Conservation (phyloP, 2,797 vertebrate species). For the Silurus lanzhouensis region DNA sequence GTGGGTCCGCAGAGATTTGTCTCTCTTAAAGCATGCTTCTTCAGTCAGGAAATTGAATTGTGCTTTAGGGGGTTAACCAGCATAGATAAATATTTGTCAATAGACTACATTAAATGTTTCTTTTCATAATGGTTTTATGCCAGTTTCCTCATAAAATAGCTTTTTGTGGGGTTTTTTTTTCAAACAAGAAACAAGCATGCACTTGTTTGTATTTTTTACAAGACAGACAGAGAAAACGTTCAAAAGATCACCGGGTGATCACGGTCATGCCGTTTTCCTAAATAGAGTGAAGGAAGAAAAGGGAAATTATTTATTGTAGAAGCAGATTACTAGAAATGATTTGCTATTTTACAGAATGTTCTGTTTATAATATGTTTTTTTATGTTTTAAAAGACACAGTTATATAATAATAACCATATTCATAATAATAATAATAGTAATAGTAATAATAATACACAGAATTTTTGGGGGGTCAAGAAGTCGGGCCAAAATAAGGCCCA, state of each 20-base stretch:
- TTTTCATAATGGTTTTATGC: not conserved
- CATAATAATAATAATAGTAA: too few relatives aligned
- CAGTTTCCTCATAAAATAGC: constrained; percentile 45
- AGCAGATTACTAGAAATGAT: not conserved
- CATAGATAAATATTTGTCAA: constrained; percentile 7
- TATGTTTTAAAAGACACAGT: not conserved
- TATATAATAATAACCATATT: not conserved
- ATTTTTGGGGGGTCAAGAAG: too few relatives aligned
- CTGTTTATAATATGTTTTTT: not conserved
- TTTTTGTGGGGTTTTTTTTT: constrained; percentile 56
- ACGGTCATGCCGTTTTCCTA: constrained; percentile 29
- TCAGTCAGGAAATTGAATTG: constrained; percentile 11
- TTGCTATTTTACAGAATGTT: not conserved
- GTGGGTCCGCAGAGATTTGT: not conserved
- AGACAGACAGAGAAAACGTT: constrained; percentile 29
- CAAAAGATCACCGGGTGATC: constrained; percentile 67
- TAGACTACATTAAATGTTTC: not conserved
- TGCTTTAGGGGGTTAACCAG: constrained; percentile 3
- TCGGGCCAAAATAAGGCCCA: too few relatives aligned
- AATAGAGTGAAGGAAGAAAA: not conserved
- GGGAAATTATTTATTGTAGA: not conserved
- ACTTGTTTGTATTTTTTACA: constrained; percentile 51
- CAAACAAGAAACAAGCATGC: constrained; percentile 47
- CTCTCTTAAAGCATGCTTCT: too few relatives aligned
- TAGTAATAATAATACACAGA: too few relatives aligned